These are phyloP conservation scores for Andinoacara biseriatus DNA, from an alignment of 2,113 vertebrate species.

Conservation along the genomic window DNA sequence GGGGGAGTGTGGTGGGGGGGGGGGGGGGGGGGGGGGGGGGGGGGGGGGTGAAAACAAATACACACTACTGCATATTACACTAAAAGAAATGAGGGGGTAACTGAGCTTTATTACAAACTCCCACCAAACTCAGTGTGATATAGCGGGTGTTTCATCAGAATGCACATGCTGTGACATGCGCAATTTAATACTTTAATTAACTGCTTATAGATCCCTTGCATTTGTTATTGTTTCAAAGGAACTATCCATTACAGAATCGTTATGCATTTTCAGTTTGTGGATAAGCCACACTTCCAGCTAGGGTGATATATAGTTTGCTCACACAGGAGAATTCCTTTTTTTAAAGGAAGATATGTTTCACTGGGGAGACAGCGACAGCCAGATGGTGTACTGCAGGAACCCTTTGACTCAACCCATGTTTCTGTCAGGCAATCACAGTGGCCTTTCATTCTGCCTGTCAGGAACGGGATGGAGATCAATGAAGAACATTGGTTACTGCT, in stretches of 20 bases:
- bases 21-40: too few species aligned
- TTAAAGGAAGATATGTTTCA: constrained; percentile 30
- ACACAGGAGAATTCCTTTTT: not conserved
- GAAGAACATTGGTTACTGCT: constrained; percentile 24
- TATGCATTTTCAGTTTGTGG: not conserved
- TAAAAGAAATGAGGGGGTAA: not conserved
- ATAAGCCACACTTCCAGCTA: not conserved
- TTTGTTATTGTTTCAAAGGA: constrained; percentile 26
- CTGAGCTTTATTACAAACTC: constrained; percentile 26
- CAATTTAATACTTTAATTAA: constrained; percentile 30
- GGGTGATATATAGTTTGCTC: not conserved
- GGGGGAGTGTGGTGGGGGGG: too few species aligned
- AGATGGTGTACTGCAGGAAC: constrained; percentile 60
- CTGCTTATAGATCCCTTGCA: constrained; percentile 9
- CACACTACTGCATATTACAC: too few species aligned
- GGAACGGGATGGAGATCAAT: constrained; percentile 48
- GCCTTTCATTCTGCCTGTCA: constrained; percentile 64
- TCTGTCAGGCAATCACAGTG: constrained; percentile 58
- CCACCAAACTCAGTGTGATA: constrained; percentile 24
- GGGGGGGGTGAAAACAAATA: too few species aligned
- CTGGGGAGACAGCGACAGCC: constrained; percentile 29
- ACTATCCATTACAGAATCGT: not conserved
- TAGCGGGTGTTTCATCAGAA: constrained; percentile 22
- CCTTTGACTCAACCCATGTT: constrained; percentile 71
- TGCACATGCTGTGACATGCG: not conserved